Percentiles rank a stretch among this genome's conserved stretches.
Evolutionary conservation across 2,113 vertebrate species (phyloP).

Genomic region (Alethe diademata): DNA sequence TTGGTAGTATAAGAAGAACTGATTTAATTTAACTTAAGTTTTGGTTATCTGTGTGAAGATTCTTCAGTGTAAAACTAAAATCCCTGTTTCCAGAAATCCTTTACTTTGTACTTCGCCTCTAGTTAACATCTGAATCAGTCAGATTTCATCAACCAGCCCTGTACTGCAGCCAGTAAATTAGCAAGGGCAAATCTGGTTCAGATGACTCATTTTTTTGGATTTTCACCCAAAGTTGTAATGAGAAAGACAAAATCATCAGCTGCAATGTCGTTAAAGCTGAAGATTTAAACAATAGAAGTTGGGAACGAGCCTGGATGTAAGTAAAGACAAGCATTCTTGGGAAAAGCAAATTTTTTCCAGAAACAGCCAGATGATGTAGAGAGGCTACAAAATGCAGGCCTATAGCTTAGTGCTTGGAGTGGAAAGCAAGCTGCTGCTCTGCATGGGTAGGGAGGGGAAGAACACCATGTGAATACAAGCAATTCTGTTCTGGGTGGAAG

Average conservation of each 20-base stretch:
- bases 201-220: constrained; percentile 7
- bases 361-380: neutral
- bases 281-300: neutral
- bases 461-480: neutral
- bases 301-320: neutral
- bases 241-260: constrained; percentile 8
- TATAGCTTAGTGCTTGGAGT: neutral
- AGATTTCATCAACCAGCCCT: neutral
- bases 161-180: constrained; percentile 7
- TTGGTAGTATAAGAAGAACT: neutral
- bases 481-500: neutral
- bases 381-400: neutral
- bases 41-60: neutral
- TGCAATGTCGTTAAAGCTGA: neutral
- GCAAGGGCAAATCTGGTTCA: constrained; percentile 7
- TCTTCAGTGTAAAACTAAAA: neutral
- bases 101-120: neutral
- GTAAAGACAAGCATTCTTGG: neutral
- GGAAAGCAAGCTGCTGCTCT: neutral
- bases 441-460: neutral
- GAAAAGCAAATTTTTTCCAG: neutral
- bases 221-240: neutral
- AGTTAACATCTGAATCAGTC: neutral
- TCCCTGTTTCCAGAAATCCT: neutral
- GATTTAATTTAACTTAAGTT: neutral